phyloP scores from a whole-genome alignment of 1,140 invertebrate genomes.

The Eurosta solidaginis region DNA sequence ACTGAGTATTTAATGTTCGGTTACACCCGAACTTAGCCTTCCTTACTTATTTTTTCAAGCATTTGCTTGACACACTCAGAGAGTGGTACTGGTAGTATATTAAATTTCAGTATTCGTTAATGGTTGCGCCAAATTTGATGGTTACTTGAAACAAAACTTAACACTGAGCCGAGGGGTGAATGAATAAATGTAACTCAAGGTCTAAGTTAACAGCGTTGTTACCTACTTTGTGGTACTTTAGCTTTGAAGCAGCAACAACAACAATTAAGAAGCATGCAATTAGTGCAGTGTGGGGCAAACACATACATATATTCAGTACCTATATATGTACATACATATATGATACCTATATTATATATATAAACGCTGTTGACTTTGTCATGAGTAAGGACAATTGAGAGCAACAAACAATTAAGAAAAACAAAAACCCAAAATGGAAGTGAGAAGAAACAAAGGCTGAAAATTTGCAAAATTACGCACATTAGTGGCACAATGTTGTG shows the following conservation, averaged over 20 bases:
- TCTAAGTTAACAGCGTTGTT: background rate
- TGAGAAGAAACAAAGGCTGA: slow-evolving; percentile 1
- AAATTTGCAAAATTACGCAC: slow-evolving; percentile 6
- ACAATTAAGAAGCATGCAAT: background rate
- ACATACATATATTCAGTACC: background rate
- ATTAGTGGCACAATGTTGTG: slow-evolving; percentile 5
- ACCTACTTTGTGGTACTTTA: background rate
- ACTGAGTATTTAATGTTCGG: too few relatives aligned
- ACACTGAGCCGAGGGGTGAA: background rate
- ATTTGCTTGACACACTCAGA: background rate
- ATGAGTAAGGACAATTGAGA: background rate
- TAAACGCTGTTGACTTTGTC: background rate
- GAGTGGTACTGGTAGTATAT: too few relatives aligned
- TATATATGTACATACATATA: background rate
- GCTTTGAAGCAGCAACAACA: background rate
- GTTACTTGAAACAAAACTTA: too few relatives aligned
- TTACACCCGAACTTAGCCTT: too few relatives aligned
- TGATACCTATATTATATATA: too few relatives aligned
- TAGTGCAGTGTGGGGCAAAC: background rate
- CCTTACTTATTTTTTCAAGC: background rate
- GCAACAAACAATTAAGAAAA: background rate
- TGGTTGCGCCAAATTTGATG: background rate
- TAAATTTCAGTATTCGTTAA: slow-evolving; percentile 12
- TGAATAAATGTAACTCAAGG: background rate
- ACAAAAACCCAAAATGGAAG: background rate